Base-by-base conservation (phyloP, 2,113 vertebrate species). In the Lipotes vexillifer region DNA sequence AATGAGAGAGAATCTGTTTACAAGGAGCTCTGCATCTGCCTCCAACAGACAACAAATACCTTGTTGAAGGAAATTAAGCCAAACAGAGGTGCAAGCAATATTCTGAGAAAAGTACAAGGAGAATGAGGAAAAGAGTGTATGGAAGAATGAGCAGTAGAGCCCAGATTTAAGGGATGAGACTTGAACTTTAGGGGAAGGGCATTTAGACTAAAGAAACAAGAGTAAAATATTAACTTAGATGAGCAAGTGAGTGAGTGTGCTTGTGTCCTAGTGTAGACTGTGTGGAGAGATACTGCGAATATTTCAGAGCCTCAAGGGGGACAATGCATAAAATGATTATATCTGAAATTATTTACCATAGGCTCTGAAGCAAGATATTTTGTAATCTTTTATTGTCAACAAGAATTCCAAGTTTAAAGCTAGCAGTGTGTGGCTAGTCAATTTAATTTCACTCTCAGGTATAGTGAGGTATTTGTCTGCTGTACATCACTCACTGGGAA, bases 381-480 rank as follows among this genome's bases (percentile, higher is more conserved):
- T 93, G 77, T 69, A 83, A 92, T 69, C 8, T 93, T 97, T 85
- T 81, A 55, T 78, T 72, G 86, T 66, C 63, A 90, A 88, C 9
- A 91, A 94, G 93, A 68, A 38, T 33, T 82, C 13, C 31, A 85
- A 61, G 7, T 66, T 93, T 96, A 89, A 94, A 95, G 33, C 25
- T 88, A 96, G 36, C 6, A 69, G n/a, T 59, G 8, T 71, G 9
- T 90, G 49, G 1, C 27, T 88, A 91, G 61, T 46, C 72, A 72
- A 41, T 90, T 85, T 75, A 80, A 82, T 90, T 68, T 93, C 46
- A 72, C 15, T 90, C 1, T 92, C 31, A 89, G 8, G 20, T 59
- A 36, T 31, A 88, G 6, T 36, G 17, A 92, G 49, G 9, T 86
- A 83, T 90, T 81, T 91, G n/a, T 38, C 44, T 59, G 12, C 4